Base-by-base conservation (phyloP, 2,113 vertebrate species). In the Geococcyx californianus region DNA sequence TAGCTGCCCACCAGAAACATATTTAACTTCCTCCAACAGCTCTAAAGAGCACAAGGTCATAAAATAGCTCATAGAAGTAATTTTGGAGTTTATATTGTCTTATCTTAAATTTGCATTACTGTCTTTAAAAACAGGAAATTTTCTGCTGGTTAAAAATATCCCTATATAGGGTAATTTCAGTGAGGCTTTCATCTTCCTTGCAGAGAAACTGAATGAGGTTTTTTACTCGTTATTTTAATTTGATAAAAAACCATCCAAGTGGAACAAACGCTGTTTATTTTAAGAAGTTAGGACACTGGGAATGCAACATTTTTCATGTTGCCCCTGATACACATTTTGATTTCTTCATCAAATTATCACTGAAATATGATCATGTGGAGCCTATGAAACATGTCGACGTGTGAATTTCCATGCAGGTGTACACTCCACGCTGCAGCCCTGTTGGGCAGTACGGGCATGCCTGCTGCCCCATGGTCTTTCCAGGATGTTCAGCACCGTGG, bases 401-500 rank as follows among this genome's bases (percentile, higher is more conserved):
- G 47, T 75, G 62, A 84, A 81, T 33, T 59, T 20, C 36, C 25
- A 7, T 7, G 16, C 31, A 56, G 42, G 21, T 49, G 75, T 34
- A 4, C 28, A 16, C 5, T 17, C 54, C 26, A 24, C 0, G 1
- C 16, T 62, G 52, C 26, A 58, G 47, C 17, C 14, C 7, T 21
- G 16, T 23, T 2, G 2, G 28, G 20, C 23, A 34, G 34, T 21
- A 33, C 1, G 0, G 49, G 3, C 42, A 20, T 29, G 24, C 16
- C 68, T 42, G 16, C 34, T 60, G 34, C 14, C 34, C 54, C 55
- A 28, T 1, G 0, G 19, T 31, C 56, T 26, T 55, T 51, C 44
- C 0, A 0, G 38, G 29, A 70, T 31, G 15, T 16, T 78, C 45
- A 60, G 17, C 1, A 0, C 40, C n/a, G 9, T 1, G 2, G 52